Conservation (phyloP, 2,797 vertebrate species). For the Xiphophorus birchmanni region DNA sequence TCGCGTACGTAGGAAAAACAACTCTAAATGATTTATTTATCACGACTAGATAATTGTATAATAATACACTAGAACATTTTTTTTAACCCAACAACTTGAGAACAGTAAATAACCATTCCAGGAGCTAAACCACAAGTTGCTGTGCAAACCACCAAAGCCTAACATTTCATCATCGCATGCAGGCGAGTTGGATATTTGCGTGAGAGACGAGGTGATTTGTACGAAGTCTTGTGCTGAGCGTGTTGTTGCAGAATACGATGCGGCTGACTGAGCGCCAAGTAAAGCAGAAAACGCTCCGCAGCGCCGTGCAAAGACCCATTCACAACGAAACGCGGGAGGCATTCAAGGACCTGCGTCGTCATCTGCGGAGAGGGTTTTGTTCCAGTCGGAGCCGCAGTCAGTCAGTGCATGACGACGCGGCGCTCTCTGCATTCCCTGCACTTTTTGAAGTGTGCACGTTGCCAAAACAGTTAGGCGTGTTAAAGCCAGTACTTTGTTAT, state of each 20-base stretch:
- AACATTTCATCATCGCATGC: neutral
- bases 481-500: slow-evolving; percentile 7
- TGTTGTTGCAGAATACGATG: slow-evolving; percentile 5
- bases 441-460: neutral
- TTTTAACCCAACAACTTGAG: neutral
- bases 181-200: neutral
- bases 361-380: neutral
- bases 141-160: neutral
- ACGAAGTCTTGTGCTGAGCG: neutral
- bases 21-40: neutral
- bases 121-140: neutral
- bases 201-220: neutral
- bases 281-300: neutral
- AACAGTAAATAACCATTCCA: neutral
- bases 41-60: neutral
- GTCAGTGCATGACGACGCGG: neutral
- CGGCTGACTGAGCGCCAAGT: slow-evolving; percentile 7
- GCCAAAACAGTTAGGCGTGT: slow-evolving; percentile 23
- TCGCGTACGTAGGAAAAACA: neutral
- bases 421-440: neutral
- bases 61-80: neutral
- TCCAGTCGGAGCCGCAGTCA: neutral
- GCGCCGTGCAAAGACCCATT: neutral
- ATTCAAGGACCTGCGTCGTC: slow-evolving; percentile 5
- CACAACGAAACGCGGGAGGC: neutral